phyloP scores from a whole-genome alignment of 1,140 invertebrate species.

The Drosophila setifemur region DNA sequence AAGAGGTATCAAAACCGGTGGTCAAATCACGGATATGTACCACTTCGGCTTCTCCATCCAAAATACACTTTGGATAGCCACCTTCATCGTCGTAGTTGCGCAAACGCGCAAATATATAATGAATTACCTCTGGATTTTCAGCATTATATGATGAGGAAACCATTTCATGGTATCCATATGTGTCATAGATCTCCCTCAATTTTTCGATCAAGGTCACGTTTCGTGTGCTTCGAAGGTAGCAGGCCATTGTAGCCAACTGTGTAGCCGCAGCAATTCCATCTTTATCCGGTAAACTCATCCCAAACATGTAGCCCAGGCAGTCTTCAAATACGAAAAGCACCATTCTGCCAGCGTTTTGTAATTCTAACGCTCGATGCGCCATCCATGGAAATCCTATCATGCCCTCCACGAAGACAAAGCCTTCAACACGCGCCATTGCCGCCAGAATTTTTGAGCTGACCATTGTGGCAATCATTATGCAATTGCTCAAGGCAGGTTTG shows the following conservation, averaged over 20 bases:
- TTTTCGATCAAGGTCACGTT: conserved; percentile 87
- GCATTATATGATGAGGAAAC: conserved; percentile 94
- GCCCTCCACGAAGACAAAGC: conserved; percentile 96
- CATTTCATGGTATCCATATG: conserved; percentile 93
- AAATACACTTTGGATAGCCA: conserved; percentile 88
- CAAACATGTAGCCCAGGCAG: conserved; percentile 98
- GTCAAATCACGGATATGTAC: conserved; percentile 92
- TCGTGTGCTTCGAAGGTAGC: conserved; percentile 87
- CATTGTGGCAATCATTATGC: conserved; percentile 94
- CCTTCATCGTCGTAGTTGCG: conserved; percentile 86
- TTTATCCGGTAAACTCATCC: conserved; percentile 93
- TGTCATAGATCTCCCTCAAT: conserved; percentile 90
- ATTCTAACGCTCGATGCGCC: conserved; percentile 92
- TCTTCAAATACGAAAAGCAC: conserved; percentile 98
- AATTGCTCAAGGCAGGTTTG: conserved; percentile 83
- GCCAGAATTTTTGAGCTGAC: conserved; percentile 97
- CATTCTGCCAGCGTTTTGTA: conserved; percentile 87
- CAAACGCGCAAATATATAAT: conserved; percentile 91
- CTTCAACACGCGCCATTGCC: conserved; percentile 92
- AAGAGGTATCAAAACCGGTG: conserved; percentile 91
- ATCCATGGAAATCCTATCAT: conserved; percentile 99
- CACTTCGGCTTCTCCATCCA: conserved; percentile 89
- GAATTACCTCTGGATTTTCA: conserved; percentile 88
- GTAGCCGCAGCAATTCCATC: conserved; percentile 96
- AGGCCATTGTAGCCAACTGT: conserved; percentile 91